Conservation (phyloP, 1,140 invertebrate genomes). For the Bombyx mandarina region DNA sequence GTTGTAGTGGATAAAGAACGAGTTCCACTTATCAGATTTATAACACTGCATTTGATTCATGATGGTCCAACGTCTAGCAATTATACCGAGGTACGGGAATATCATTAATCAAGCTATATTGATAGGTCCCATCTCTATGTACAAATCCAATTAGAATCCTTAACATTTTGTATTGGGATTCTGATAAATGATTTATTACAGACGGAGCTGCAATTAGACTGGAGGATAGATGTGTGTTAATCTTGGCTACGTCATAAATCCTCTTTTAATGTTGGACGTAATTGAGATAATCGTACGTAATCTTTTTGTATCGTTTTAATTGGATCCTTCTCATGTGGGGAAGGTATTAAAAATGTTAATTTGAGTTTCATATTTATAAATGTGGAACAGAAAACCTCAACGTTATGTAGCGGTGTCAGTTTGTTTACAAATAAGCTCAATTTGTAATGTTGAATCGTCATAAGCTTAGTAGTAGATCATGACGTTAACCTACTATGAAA, state of each 20-base stretch:
- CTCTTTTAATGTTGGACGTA: slow-evolving; percentile 35
- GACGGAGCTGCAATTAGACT: slow-evolving; percentile 43
- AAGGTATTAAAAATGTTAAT: slow-evolving; percentile 14
- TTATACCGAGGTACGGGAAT: slow-evolving; percentile 52
- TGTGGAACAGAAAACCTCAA: no score
- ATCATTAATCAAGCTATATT: slow-evolving; percentile 67
- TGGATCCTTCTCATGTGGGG: slow-evolving; percentile 27
- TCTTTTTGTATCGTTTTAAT: slow-evolving; percentile 33
- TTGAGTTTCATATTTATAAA: background rate
- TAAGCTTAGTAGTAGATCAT: no score
- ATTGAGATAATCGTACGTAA: slow-evolving; percentile 26
- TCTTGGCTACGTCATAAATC: slow-evolving; percentile 56
- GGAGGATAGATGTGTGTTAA: slow-evolving; percentile 41
- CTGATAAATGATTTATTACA: slow-evolving; percentile 50
- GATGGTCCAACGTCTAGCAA: slow-evolving; percentile 43
- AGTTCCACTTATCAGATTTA: slow-evolving; percentile 63
- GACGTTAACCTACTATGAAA: no score
- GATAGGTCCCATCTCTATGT: slow-evolving; percentile 52
- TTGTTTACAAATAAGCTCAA: no score
- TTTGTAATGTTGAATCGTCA: no score
- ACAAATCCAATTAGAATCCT: slow-evolving; percentile 66
- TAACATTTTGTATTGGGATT: slow-evolving; percentile 49
- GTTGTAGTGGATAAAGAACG: slow-evolving; percentile 24
- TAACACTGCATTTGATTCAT: slow-evolving; percentile 62
- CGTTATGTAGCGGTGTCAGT: no score